Base-by-base conservation (phyloP, 2,888 invertebrate genomes). In the Pinctada fucata region DNA sequence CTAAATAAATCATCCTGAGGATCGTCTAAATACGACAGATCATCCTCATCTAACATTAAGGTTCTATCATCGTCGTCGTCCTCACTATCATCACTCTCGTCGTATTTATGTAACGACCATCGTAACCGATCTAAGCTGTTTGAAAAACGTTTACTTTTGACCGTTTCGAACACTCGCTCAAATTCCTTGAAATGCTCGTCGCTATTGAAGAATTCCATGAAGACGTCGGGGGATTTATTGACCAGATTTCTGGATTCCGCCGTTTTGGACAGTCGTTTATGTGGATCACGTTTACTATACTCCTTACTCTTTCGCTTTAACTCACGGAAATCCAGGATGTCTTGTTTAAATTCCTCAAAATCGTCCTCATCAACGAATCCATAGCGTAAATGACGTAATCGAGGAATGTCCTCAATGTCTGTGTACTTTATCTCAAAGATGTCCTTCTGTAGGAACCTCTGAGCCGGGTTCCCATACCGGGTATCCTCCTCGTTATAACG, bases 121-220 rank as follows among this genome's bases (percentile, higher is more conserved):
- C 84, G 75, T 70, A 85, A 81, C 52, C 82, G 83, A 49, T 86
- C 85, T 13, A 84, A 68, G 79, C 85, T 84, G n/a, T 84, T 82
- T 52, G 86, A 85, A 10, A 83, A 82, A 31, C 83, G 72, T 31
- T 86, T 86, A 73, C 85, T 87, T 83, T 88, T 88, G 65, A 89
- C 83, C 2, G 88, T 88, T 76, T 89, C 89, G 84, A 87, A 90
- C 58, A 89, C 90, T 45, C 89, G 77, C 69, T 90, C 90, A 86
- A 90, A 90, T 82, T 90, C 90, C 79, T 87, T 85, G 78, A 89
- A 90, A 80, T 89, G 87, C 67, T 90, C 90, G 72, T 90, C 90
- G 72, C 88, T 88, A 67, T 87, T 87, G 52, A 89, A 85, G 82
- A 89, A 88, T 82, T 90, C 90, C 90, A 90, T 90, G 71, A 88